Evolutionary conservation across 1,140 invertebrate genomes (phyloP).

Genomic region (Tetramorium alpestre): DNA sequence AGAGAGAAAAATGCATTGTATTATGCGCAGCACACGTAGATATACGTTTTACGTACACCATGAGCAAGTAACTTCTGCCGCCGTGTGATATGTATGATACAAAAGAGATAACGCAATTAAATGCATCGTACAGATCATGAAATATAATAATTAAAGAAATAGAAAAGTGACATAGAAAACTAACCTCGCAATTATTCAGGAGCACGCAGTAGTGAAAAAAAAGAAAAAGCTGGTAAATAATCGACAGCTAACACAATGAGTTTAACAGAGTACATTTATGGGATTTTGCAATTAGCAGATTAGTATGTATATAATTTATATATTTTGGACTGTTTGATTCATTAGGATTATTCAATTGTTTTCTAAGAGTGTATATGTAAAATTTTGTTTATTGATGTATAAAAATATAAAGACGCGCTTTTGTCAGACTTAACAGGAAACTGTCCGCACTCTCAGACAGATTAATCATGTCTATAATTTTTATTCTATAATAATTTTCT

Average conservation of each 20-base stretch:
- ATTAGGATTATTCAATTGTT: background rate
- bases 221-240: constrained; percentile 82
- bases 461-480: background rate
- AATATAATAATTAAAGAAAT: constrained; percentile 81
- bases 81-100: constrained; percentile 23
- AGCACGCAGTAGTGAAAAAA: constrained; percentile 79
- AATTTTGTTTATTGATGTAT: constrained; percentile 25
- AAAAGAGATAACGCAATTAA: constrained; percentile 57
- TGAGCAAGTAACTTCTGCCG: constrained; percentile 33
- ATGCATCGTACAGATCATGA: constrained; percentile 44
- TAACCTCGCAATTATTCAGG: constrained; percentile 83
- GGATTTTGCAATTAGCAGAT: constrained; percentile 44
- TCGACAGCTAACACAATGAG: constrained; percentile 60
- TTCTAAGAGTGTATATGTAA: background rate
- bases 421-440: background rate
- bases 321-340: background rate
- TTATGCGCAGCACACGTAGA: constrained; percentile 61
- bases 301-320: constrained; percentile 15
- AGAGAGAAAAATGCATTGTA: constrained; percentile 53
- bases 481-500: constrained; percentile 6
- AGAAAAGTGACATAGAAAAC: constrained; percentile 85
- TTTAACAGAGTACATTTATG: constrained; percentile 52
- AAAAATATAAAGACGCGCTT: constrained; percentile 12
- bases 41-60: constrained; percentile 26
- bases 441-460: background rate